phyloP scores from a whole-genome alignment of 1,140 invertebrate genomes.

The Zaprionus gabonicus region DNA sequence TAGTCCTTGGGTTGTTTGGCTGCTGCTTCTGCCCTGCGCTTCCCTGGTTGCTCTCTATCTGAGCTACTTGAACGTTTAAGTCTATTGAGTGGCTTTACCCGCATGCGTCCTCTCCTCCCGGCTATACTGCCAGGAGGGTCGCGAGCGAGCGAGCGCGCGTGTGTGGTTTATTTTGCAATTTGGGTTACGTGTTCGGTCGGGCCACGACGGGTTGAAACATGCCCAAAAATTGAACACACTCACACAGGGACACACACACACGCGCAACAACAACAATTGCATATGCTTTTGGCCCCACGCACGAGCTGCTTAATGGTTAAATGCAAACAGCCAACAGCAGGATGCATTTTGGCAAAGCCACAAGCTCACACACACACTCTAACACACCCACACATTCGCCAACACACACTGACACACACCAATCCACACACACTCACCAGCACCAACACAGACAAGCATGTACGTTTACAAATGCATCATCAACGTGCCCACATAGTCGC shows the following conservation, averaged over 20 bases:
- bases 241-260: conserved; percentile 6
- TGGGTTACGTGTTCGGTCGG: conserved; percentile 71
- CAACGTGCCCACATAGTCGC: conserved; percentile 46
- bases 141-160: conserved; percentile 32
- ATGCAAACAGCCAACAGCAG: conserved; percentile 71
- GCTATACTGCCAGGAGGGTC: not conserved
- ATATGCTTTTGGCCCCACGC: conserved; percentile 22
- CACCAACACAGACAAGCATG: conserved; percentile 11
- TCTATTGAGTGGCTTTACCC: conserved; percentile 57
- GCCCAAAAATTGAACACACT: conserved; percentile 62
- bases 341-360: conserved; percentile 70
- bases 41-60: conserved; percentile 2
- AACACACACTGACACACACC: conserved; percentile 12
- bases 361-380: conserved; percentile 35
- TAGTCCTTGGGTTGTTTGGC: conserved; percentile 5
- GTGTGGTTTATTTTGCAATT: conserved; percentile 77
- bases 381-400: conserved; percentile 7
- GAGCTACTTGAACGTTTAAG: conserved; percentile 53
- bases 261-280: not conserved
- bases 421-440: conserved; percentile 1
- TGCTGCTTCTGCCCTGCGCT: conserved; percentile 13
- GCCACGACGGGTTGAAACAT: conserved; percentile 48
- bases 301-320: conserved; percentile 68
- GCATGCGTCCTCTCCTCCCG: not conserved
- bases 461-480: conserved; percentile 60